Conservation (phyloP, 30 jellyfish, hydroid and myxozoan genomes). For the Catostylus mosaicus region DNA sequence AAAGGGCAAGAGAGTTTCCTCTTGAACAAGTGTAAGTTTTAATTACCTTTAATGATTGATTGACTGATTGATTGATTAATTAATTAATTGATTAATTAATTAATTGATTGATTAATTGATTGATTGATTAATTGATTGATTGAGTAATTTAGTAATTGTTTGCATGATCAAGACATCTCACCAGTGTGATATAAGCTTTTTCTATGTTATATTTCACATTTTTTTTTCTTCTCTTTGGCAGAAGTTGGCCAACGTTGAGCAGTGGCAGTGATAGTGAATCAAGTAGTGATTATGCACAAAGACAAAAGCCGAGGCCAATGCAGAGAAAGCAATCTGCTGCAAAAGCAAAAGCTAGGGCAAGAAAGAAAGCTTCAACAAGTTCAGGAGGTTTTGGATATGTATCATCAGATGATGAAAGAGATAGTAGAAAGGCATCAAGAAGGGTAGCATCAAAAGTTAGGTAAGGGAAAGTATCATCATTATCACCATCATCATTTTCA, state of each 20-base stretch:
- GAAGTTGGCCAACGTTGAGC: slow-evolving; percentile 88
- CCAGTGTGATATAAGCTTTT: too few species aligned
- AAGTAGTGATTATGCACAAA: slow-evolving; percentile 81
- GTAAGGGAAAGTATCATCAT: slow-evolving; percentile 1
- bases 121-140: too few species aligned
- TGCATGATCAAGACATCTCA: too few species aligned
- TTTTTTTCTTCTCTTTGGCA: too few species aligned
- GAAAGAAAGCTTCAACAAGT: slow-evolving; percentile 46
- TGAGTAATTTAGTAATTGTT: too few species aligned
- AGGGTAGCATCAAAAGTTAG: slow-evolving; percentile 60
- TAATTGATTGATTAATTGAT: too few species aligned
- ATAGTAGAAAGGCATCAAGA: slow-evolving; percentile 40
- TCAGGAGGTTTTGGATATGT: slow-evolving; percentile 29
- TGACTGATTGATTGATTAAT: too few species aligned
- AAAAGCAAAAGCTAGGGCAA: slow-evolving; percentile 16
- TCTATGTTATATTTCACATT: background rate
- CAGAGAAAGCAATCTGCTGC: slow-evolving; percentile 10
- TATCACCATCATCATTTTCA: background rate
- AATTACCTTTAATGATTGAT: too few species aligned
- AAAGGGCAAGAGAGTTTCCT: too few species aligned
- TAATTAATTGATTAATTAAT: too few species aligned
- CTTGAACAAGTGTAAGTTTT: too few species aligned
- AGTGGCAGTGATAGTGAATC: slow-evolving; percentile 93
- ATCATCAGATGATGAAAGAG: slow-evolving; percentile 56
- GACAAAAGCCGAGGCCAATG: slow-evolving; percentile 49